Evolutionary conservation across 2,113 vertebrate genomes (phyloP).

Genomic region (Menura novaehollandiae): DNA sequence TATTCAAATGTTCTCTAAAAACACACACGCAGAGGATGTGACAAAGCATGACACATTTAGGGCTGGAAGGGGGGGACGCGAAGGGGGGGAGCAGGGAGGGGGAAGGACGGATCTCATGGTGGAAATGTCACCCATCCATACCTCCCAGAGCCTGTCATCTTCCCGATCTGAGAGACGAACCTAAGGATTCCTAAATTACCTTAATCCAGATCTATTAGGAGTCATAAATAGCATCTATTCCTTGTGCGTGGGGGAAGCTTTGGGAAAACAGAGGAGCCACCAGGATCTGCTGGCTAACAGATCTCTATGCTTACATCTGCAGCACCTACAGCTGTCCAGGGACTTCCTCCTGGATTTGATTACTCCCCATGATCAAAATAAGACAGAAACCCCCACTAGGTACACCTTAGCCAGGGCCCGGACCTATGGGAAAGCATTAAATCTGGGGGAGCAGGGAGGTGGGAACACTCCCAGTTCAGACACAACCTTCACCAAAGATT

Average conservation of each 20-base stretch:
- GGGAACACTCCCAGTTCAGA: not conserved
- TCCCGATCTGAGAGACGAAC: conserved; percentile 35
- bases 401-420: not conserved
- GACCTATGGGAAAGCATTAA: not conserved
- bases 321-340: not conserved
- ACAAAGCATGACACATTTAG: conserved; percentile 78
- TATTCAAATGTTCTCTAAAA: conserved; percentile 85
- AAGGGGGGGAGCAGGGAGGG: not conserved
- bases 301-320: not conserved
- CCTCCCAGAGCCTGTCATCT: conserved; percentile 61
- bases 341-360: not conserved
- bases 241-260: not conserved
- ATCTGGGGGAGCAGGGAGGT: not conserved
- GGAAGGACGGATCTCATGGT: conserved; percentile 35
- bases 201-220: conserved; percentile 71
- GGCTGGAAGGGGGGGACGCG: conserved; percentile 28
- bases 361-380: not conserved
- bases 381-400: not conserved
- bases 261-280: not conserved
- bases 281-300: not conserved
- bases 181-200: conserved; percentile 70
- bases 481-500: conserved; percentile 11
- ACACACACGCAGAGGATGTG: conserved; percentile 78
- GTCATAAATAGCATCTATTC: conserved; percentile 14
- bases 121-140: conserved; percentile 74